These are phyloP conservation scores for Seriola aureovittata DNA, from an alignment of 2,113 vertebrate genomes.

Conservation along the genomic window DNA sequence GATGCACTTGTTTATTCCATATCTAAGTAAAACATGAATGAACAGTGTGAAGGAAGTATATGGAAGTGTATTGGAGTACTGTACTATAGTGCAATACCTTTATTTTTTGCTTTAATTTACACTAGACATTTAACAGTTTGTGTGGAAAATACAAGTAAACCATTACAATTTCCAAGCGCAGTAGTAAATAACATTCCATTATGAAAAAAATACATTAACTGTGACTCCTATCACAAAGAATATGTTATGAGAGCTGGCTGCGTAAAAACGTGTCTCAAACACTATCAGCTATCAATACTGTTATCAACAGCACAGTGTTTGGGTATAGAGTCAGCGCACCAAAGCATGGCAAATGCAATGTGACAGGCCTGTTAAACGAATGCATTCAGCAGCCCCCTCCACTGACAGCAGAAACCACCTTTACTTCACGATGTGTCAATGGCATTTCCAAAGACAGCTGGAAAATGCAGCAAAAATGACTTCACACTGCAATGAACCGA, in stretches of 20 bases:
- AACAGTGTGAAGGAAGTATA: too few species aligned
- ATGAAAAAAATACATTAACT: too few species aligned
- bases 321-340: slow-evolving; percentile 30
- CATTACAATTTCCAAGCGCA: too few species aligned
- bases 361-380: slow-evolving; percentile 76
- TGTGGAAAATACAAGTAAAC: not conserved
- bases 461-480: slow-evolving; percentile 55
- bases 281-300: slow-evolving; percentile 30
- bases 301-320: slow-evolving; percentile 19
- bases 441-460: slow-evolving; percentile 69
- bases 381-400: slow-evolving; percentile 68
- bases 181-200: too few species aligned
- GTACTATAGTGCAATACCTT: too few species aligned
- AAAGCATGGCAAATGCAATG: slow-evolving; percentile 67
- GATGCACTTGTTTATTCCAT: not conserved
- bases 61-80: too few species aligned
- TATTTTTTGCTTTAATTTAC: not conserved
- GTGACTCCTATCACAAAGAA: not conserved
- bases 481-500: slow-evolving; percentile 48
- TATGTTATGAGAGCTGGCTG: not conserved
- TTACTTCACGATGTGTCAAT: slow-evolving; percentile 65
- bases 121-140: not conserved
- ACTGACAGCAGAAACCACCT: slow-evolving; percentile 69
- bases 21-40: too few species aligned
- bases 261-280: slow-evolving; percentile 20